Evolutionary conservation across 2,113 vertebrate genomes (phyloP).

Genomic region (Solea solea): DNA sequence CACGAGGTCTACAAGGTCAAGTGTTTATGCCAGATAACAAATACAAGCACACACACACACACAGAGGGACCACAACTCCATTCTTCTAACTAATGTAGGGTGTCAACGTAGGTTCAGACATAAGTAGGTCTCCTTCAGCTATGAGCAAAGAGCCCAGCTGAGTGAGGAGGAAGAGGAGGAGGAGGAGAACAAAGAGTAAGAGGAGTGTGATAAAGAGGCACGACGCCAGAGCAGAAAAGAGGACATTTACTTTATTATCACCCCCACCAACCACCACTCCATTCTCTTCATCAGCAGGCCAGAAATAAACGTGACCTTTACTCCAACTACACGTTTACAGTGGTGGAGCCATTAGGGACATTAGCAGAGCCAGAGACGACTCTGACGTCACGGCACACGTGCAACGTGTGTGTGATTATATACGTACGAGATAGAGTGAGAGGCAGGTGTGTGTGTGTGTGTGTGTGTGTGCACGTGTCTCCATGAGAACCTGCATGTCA

Average conservation of each 20-base stretch:
- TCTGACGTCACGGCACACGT: neutral
- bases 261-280: neutral
- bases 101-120: slow-evolving; percentile 39
- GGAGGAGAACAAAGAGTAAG: slow-evolving; percentile 2
- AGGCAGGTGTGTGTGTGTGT: neutral
- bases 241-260: slow-evolving; percentile 47
- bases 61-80: slow-evolving; percentile 14
- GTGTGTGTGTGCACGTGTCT: neutral
- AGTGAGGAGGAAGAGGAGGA: slow-evolving; percentile 2
- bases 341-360: slow-evolving; percentile 62
- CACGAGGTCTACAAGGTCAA: too few species aligned
- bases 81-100: slow-evolving; percentile 43
- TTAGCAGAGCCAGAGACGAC: slow-evolving; percentile 26
- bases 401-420: slow-evolving; percentile 1
- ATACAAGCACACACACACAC: slow-evolving; percentile 20
- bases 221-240: slow-evolving; percentile 32
- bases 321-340: slow-evolving; percentile 60
- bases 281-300: slow-evolving; percentile 57
- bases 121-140: slow-evolving; percentile 53
- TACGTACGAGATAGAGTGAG: neutral
- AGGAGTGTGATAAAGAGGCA: slow-evolving; percentile 38
- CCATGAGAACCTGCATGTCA: neutral
- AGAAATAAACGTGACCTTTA: slow-evolving; percentile 75
- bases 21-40: neutral
- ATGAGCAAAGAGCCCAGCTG: slow-evolving; percentile 19